Conservation (phyloP, 1,140 invertebrate species). For the Megalopta genalis region DNA sequence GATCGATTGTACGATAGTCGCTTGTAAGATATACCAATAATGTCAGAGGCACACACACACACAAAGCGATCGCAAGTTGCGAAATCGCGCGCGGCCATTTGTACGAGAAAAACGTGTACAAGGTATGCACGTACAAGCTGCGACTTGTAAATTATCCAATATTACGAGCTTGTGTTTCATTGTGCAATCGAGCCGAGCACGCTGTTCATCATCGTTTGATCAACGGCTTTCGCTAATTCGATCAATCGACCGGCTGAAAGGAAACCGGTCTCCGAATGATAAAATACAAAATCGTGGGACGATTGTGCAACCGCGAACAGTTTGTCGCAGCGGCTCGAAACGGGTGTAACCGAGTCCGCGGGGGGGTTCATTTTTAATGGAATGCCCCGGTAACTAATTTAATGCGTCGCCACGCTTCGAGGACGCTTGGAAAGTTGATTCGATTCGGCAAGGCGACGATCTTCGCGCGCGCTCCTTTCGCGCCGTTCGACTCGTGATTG, state of each 20-base stretch:
- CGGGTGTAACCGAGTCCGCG: constrained; percentile 1
- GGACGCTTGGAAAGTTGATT: constrained; percentile 34
- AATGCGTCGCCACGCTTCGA: constrained; percentile 25
- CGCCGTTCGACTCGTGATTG: no score
- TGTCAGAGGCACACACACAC: no score
- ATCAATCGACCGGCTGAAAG: neutral
- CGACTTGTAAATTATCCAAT: no score
- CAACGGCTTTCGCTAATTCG: constrained; percentile 13
- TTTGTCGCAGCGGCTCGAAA: neutral
- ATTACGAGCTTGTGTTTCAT: no score
- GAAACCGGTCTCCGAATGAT: constrained; percentile 13
- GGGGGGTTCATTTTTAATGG: constrained; percentile 22
- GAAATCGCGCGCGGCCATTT: no score
- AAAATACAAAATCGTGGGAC: constrained; percentile 1
- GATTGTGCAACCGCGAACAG: constrained; percentile 7
- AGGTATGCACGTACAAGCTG: no score
- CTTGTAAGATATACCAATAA: no score
- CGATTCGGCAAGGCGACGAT: constrained; percentile 1
- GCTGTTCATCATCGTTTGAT: neutral
- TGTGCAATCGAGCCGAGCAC: no score
- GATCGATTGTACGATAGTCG: no score
- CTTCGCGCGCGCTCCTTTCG: constrained; percentile 10
- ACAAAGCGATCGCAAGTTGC: no score
- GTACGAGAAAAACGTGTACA: no score
- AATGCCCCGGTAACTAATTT: constrained; percentile 9